Conservation (phyloP, 2,888 invertebrate species). For the Gonocerus acuteangulatus region DNA sequence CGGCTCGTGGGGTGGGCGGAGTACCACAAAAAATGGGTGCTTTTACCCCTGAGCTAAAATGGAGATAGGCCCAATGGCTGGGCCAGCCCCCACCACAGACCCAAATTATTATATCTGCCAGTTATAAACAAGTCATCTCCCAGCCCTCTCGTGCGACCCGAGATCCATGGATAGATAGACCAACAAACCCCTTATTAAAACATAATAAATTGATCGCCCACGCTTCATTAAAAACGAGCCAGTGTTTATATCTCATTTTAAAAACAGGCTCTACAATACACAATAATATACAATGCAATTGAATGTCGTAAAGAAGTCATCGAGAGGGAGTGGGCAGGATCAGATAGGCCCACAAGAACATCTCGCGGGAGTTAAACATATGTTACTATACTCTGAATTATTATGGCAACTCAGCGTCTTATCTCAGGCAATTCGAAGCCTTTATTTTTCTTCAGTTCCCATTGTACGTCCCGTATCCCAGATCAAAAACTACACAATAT, state of each 20-base stretch:
- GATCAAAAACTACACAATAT: too few species aligned
- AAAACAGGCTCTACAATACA: background rate
- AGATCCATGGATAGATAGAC: background rate
- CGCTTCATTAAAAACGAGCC: constrained; percentile 8
- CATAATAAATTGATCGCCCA: constrained; percentile 4
- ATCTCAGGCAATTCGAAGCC: too few species aligned
- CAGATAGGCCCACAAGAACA: background rate
- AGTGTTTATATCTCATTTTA: constrained; percentile 14
- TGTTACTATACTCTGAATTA: constrained; percentile 6
- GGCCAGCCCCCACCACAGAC: background rate
- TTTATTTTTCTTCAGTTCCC: too few species aligned
- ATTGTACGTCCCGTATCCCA: too few species aligned
- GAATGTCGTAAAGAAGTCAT: constrained; percentile 11
- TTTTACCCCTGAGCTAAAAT: constrained; percentile 5
- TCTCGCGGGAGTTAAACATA: background rate
- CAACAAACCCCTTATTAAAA: constrained; percentile 14
- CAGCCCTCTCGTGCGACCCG: background rate
- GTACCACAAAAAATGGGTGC: constrained; percentile 10
- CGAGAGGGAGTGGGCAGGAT: constrained; percentile 5
- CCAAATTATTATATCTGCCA: constrained; percentile 12
- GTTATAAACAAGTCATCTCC: constrained; percentile 20
- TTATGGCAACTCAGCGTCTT: background rate
- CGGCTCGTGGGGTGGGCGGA: background rate
- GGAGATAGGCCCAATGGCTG: constrained; percentile 5
- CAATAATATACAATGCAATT: constrained; percentile 1